A percentile compares a stretch with the other conserved stretches of the same genome.
These are phyloP conservation scores for Aldabrachelys gigantea DNA, from an alignment of 2,113 vertebrate species.

Conservation along the genomic window DNA sequence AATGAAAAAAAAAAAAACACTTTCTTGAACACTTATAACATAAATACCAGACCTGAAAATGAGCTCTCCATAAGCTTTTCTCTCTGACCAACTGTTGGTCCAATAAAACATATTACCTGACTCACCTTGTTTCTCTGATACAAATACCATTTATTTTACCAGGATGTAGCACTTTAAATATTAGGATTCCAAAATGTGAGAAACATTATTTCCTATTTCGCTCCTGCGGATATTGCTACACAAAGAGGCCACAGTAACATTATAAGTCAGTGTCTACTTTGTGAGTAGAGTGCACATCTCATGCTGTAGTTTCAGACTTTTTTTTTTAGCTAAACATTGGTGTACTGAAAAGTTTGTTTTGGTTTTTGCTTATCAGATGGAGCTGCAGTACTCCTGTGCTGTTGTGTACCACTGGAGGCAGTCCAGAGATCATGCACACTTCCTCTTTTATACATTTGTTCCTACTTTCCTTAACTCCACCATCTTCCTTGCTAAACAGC, in stretches of 20 bases:
- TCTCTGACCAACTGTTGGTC: neutral
- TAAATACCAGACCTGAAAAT: neutral
- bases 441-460: neutral
- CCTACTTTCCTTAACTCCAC: neutral
- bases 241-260: neutral
- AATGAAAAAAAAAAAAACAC: neutral
- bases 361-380: neutral
- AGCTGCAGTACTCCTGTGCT: neutral
- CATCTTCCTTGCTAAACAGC: neutral
- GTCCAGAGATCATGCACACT: neutral
- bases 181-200: neutral
- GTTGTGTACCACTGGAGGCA: neutral
- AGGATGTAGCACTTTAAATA: rapidly evolving
- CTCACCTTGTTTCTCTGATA: neutral
- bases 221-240: neutral
- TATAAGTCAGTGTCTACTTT: neutral
- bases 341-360: neutral
- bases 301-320: neutral
- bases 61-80: neutral
- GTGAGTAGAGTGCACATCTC: neutral
- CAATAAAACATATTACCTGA: neutral
- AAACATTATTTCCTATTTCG: neutral
- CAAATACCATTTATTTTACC: neutral
- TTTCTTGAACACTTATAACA: neutral
- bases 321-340: neutral